Percentiles rank a stretch among this genome's conserved stretches.
Evolutionary conservation across 2,888 invertebrate species (phyloP).

Genomic region (Drosophila infuscata): DNA sequence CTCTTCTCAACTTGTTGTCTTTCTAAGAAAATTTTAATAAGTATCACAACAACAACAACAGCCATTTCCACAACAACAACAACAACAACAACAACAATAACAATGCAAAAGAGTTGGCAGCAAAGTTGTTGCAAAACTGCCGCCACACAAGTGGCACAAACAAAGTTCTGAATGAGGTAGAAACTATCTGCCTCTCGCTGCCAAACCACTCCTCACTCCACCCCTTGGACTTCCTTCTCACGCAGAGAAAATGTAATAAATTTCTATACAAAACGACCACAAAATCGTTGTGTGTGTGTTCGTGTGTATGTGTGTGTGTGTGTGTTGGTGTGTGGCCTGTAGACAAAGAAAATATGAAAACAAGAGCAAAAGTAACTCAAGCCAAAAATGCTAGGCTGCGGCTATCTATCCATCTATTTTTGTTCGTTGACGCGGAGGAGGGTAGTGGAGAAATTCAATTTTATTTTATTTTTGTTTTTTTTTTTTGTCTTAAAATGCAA

Average conservation of each 20-base stretch:
- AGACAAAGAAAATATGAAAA: conserved; percentile 73
- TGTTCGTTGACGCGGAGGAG: conserved; percentile 6
- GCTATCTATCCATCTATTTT: conserved; percentile 60
- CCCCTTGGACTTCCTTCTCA: conserved; percentile 5
- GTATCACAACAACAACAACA: conserved; percentile 35
- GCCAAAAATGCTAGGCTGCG: conserved; percentile 51
- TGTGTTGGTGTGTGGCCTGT: conserved; percentile 19
- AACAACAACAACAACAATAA: conserved; percentile 16
- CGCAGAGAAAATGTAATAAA: conserved; percentile 71
- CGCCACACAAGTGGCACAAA: conserved; percentile 61
- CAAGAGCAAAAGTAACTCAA: conserved; percentile 59
- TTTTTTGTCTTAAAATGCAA: conserved; percentile 41
- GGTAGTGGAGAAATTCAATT: conserved; percentile 9
- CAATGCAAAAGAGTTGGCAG: conserved; percentile 49
- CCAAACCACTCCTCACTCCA: not conserved
- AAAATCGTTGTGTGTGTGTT: conserved; percentile 51
- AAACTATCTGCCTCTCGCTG: conserved; percentile 28
- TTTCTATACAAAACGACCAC: conserved; percentile 75
- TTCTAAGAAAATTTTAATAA: conserved; percentile 65
- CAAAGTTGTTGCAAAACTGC: conserved; percentile 62
- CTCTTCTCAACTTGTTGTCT: conserved; percentile 47
- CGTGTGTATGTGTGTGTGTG: conserved; percentile 14
- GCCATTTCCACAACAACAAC: conserved; percentile 8
- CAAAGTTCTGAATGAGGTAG: conserved; percentile 61
- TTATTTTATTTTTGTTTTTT: conserved; percentile 11